Percentiles rank a stretch among this genome's conserved stretches.
Conservation (phyloP, 2,797 vertebrate genomes). For the Manis pentadactyla region DNA sequence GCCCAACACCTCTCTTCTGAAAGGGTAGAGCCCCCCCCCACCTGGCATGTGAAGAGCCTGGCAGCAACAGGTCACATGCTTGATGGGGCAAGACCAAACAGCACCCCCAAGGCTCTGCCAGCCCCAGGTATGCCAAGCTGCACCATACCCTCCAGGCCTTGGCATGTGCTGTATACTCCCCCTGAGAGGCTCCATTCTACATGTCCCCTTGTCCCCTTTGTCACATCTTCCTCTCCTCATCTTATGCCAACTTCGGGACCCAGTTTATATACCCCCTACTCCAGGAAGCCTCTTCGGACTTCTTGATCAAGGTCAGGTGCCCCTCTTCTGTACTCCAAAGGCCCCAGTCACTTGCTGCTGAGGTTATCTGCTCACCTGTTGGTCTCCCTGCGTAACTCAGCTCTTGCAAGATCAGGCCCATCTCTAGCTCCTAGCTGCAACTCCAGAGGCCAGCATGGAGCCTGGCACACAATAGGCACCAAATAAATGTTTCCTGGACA, state of each 20-base stretch:
- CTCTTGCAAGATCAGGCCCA: background rate
- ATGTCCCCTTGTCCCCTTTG: accelerated
- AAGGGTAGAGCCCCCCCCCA: background rate
- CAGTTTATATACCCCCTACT: background rate
- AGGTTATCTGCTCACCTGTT: background rate
- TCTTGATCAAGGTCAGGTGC: background rate
- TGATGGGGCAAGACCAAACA: background rate
- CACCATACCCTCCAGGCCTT: background rate
- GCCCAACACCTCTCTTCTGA: background rate
- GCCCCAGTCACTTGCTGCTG: background rate
- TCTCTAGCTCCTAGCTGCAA: background rate
- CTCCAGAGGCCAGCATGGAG: background rate
- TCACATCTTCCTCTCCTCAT: background rate
- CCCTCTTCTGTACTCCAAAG: background rate
- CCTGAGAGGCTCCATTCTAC: background rate
- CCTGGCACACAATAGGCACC: background rate
- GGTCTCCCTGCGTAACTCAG: too few species aligned
- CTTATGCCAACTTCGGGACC: background rate
- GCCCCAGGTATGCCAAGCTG: background rate
- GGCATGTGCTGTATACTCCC: background rate
- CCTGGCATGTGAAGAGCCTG: background rate
- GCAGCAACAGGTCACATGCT: background rate
- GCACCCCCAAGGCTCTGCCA: accelerated
- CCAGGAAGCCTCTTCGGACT: background rate
- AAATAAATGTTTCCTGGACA: background rate